phyloP scores from a whole-genome alignment of 2,797 vertebrate species.

The Leptoclinus maculatus region DNA sequence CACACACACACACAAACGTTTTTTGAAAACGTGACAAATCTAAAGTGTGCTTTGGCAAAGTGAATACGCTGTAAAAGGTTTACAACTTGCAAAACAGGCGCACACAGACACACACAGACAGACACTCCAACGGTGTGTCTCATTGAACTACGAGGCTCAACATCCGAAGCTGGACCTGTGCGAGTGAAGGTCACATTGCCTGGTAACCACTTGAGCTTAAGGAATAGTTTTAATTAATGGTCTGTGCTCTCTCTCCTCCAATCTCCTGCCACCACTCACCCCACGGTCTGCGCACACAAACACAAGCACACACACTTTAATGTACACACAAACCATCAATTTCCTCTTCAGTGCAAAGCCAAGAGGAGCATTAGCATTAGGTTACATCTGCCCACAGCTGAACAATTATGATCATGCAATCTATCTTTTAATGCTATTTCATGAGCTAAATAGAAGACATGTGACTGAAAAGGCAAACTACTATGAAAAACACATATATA shows the following conservation, averaged over 20 bases:
- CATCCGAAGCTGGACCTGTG: constrained; percentile 58
- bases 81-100: background rate
- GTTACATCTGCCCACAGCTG: constrained; percentile 57
- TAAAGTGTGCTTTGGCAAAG: background rate
- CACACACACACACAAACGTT: background rate
- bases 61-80: background rate
- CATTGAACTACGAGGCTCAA: constrained; percentile 64
- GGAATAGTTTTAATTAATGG: constrained; percentile 82
- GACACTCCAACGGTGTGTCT: constrained; percentile 33
- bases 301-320: constrained; percentile 10
- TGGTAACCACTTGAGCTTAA: constrained; percentile 77
- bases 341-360: constrained; percentile 63
- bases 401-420: constrained; percentile 28
- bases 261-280: constrained; percentile 62
- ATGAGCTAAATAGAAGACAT: background rate
- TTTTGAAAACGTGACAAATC: constrained; percentile 10
- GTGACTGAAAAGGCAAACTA: background rate
- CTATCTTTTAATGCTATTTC: constrained; percentile 16
- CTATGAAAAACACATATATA: background rate
- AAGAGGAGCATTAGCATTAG: constrained; percentile 56
- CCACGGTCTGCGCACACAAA: constrained; percentile 39
- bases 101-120: constrained; percentile 30
- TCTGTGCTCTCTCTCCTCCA: constrained; percentile 61
- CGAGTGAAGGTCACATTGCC: constrained; percentile 78
- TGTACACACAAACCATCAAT: constrained; percentile 52